Evolutionary conservation across 2,797 vertebrate genomes (phyloP).

Genomic region (Luscinia luscinia): DNA sequence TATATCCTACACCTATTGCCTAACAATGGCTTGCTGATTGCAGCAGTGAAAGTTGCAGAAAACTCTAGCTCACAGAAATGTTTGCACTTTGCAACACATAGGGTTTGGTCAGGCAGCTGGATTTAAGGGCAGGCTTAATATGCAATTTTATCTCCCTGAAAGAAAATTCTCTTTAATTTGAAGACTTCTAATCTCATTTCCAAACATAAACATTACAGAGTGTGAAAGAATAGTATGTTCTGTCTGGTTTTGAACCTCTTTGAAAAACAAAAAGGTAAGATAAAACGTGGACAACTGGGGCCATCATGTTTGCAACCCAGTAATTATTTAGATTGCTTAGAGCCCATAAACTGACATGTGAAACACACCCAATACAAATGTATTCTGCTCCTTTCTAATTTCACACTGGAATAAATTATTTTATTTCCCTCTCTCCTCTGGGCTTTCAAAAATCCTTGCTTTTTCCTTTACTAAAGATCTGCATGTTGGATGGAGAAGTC

Average conservation of each 20-base stretch:
- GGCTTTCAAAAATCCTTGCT: not conserved
- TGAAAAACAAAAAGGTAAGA: constrained; percentile 40
- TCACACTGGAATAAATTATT: not conserved
- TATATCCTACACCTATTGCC: constrained; percentile 3
- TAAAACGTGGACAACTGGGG: constrained; percentile 8
- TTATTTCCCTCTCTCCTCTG: not conserved
- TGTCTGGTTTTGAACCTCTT: constrained; percentile 5
- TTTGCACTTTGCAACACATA: constrained; percentile 34
- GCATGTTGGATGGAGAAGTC: not conserved
- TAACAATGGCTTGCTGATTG: constrained; percentile 1
- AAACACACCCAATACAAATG: constrained; percentile 28
- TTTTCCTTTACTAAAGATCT: not conserved
- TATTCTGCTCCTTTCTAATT: constrained; percentile 1
- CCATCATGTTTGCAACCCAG: not conserved
- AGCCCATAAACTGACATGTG: not conserved
- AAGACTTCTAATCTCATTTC: constrained; percentile 41
- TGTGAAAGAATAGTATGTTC: constrained; percentile 24
- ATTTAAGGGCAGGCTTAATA: constrained; percentile 38
- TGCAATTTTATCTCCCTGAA: constrained; percentile 30
- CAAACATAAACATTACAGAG: constrained; percentile 26
- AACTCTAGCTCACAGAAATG: constrained; percentile 14
- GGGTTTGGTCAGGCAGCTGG: not conserved
- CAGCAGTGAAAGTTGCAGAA: constrained; percentile 62
- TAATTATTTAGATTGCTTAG: constrained; percentile 50
- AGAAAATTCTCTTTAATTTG: constrained; percentile 15